Conservation (phyloP, 2,888 invertebrate genomes). For the Physocephala rufipes region DNA sequence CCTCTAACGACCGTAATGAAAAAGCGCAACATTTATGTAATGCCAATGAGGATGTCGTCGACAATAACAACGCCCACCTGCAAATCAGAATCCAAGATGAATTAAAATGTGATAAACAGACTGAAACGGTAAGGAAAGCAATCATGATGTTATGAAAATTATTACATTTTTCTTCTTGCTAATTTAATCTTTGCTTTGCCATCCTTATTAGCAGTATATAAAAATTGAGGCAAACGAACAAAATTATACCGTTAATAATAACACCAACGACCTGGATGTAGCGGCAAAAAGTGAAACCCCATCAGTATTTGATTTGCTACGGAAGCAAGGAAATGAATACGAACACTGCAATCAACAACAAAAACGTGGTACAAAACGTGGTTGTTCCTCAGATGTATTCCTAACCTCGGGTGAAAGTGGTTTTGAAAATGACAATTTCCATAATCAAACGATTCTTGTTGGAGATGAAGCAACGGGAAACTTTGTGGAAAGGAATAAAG, state of each 20-base stretch:
- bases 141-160: not conserved
- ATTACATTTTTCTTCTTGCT: not conserved
- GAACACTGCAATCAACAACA: slow-evolving; percentile 45
- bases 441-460: slow-evolving; percentile 37
- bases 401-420: slow-evolving; percentile 11
- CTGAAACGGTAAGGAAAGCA: slow-evolving; percentile 19
- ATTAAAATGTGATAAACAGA: slow-evolving; percentile 34
- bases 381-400: slow-evolving; percentile 48
- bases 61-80: slow-evolving; percentile 7
- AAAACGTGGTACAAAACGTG: slow-evolving; percentile 54
- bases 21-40: slow-evolving; percentile 15
- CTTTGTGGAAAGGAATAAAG: slow-evolving; percentile 52
- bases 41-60: not conserved
- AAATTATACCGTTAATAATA: slow-evolving; percentile 7
- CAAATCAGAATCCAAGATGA: slow-evolving; percentile 23
- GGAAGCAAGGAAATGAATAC: slow-evolving; percentile 35
- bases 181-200: not conserved
- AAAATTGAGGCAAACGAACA: slow-evolving; percentile 18
- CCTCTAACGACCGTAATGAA: not conserved
- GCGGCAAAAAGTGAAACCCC: slow-evolving; percentile 22
- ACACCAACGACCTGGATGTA: not conserved
- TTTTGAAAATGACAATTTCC: slow-evolving; percentile 20
- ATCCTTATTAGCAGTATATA: slow-evolving; percentile 8
- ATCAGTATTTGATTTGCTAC: slow-evolving; percentile 36
- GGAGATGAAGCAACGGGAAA: slow-evolving; percentile 7